These are phyloP conservation scores for Mimumesa dahlbomi DNA, from an alignment of 2,888 invertebrate species.

Conservation along the genomic window DNA sequence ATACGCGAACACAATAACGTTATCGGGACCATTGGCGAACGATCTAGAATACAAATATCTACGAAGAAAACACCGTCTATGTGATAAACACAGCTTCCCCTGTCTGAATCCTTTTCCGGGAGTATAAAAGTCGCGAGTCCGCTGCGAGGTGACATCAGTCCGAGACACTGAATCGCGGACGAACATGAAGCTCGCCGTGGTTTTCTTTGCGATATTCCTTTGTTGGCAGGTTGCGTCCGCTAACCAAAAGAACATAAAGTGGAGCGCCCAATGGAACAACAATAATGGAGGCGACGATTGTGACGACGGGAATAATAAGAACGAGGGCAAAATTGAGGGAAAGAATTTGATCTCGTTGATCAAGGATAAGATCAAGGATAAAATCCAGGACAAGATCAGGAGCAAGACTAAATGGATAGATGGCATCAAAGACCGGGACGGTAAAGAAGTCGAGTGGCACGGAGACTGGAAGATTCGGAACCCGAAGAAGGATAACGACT, in stretches of 20 bases:
- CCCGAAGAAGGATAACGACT: no score
- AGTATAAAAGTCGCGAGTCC: constrained; percentile 10
- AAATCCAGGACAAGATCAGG: no score
- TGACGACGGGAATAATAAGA: not conserved
- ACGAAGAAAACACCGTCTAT: no score
- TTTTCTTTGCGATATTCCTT: not conserved
- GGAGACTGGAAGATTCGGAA: no score
- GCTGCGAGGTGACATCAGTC: not conserved
- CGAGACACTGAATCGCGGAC: not conserved
- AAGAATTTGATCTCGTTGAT: not conserved
- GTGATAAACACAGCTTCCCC: no score
- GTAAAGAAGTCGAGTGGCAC: no score
- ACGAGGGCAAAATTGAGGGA: not conserved
- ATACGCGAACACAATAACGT: no score
- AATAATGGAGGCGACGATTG: not conserved
- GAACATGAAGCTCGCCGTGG: constrained; percentile 11
- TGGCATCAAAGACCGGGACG: no score
- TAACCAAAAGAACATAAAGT: not conserved
- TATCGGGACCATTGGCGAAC: no score
- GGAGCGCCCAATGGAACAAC: not conserved
- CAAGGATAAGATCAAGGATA: no score
- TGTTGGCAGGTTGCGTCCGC: constrained; percentile 3
- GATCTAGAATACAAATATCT: no score
- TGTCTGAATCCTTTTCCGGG: not conserved
- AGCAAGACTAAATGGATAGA: no score